These are phyloP conservation scores for Loxodonta africana DNA, from an alignment of 2,113 vertebrate species.

Conservation along the genomic window DNA sequence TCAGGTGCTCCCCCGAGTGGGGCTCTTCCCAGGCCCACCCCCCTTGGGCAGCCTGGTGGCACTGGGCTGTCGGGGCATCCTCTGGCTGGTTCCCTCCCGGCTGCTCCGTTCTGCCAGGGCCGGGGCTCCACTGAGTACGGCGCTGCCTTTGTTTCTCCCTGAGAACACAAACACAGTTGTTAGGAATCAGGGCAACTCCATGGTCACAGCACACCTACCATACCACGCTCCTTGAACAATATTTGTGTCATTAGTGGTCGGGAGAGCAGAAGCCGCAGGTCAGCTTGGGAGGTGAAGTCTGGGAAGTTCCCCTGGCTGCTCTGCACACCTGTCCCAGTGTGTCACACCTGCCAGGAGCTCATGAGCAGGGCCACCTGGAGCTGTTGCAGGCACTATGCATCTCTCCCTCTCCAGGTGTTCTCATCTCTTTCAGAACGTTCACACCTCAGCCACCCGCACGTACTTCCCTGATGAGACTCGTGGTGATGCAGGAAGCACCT, in stretches of 20 bases:
- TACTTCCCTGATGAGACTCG: background rate
- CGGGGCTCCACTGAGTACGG: conserved; percentile 4
- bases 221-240: background rate
- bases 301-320: too few species aligned
- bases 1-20: conserved; percentile 64
- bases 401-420: too few species aligned
- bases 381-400: background rate
- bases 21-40: conserved; percentile 62
- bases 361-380: too few species aligned
- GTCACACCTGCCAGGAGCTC: too few species aligned
- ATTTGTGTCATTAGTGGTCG: background rate
- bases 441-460: too few species aligned
- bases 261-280: background rate
- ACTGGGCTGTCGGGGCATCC: conserved; percentile 81
- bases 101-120: conserved; percentile 61
- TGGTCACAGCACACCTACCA: background rate
- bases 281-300: background rate
- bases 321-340: too few species aligned
- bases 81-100: conserved; percentile 78
- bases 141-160: conserved; percentile 77
- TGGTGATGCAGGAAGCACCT: background rate
- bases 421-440: background rate
- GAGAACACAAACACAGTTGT: background rate
- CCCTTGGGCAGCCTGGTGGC: conserved; percentile 79
- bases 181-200: background rate